Base-by-base conservation (phyloP, 2,113 vertebrate species). In the Bostrychus sinensis region DNA sequence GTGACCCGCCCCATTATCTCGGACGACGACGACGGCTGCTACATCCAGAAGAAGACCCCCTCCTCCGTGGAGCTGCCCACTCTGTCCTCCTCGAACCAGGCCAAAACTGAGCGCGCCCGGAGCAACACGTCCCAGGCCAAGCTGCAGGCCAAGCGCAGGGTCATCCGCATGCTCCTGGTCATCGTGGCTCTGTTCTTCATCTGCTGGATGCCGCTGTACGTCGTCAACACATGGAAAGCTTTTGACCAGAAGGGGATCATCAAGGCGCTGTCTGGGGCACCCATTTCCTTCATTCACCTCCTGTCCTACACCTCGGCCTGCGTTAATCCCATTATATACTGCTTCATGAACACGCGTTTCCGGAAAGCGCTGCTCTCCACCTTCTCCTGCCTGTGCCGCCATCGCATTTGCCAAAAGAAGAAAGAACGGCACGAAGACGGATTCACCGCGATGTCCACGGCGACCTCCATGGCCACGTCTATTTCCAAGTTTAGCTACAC, bases 291-390 rank as follows among this genome's bases (percentile, higher is more conserved):
- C 89, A 98, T 98, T 87, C 96, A 98, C 86, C 86, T 98, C 77
- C 90, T 98, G 43, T 94, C 92, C 50, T 97, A 97, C 70, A 88
- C 86, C 34, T 98, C 96, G 0, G 92, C 94, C 63, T 96, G 96
- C 0, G 87, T 96, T 87, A 99, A 97, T 86, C 96, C 97, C 28
- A 81, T 99, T 60, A 93, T 98, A 82, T 99, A 99, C 91, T 98
- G 97, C 91, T 98, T 99, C 89, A 98, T 98, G 95, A 97, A 98
- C 91, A 95, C 89, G 4, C 95, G 96, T 13, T 98, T 98, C 86
- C 94, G 96, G 30, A 91, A 93, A 51, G 95, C 96, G 17, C 92
- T 95, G 19, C 65, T 92, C 14, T 82, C 89, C 75, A 95, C 95
- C 0, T 96, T 95, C 0, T 70, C 89, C 7, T 84, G 93, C 75